Base-by-base conservation (phyloP, 2,797 vertebrate genomes). In the Taenioides sp. region DNA sequence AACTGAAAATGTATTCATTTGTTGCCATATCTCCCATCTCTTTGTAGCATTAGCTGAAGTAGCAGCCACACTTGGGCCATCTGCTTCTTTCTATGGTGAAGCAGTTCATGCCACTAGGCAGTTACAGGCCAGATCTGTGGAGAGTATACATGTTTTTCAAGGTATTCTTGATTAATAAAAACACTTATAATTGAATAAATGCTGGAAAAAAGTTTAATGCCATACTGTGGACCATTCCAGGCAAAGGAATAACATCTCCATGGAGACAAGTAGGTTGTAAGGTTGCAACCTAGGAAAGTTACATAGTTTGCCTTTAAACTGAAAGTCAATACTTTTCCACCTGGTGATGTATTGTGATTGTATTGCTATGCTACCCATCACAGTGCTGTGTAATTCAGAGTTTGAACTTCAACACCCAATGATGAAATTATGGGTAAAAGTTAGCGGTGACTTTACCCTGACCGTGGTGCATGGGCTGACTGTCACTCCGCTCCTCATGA, bases 401-500 rank as follows among this genome's bases (percentile, higher is more conserved):
- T 7, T 43, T 65, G 37, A 63, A 23, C 34, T 43, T 43, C 22
- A 65, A 27, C 40, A 49, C n/a, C 7, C 22, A 25, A 14, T 66
- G 65, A 66, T 52, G 65, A 54, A 52, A 52, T 54, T 1, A 66
- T 18, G 25, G 61, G 65, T 25, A 43, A 23, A 52, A 74, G 67
- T 54, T 58, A 20, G 18, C 37, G 9, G 20, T 57, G 49, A 81
- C 37, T 37, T 65, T 28, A 70, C 52, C 17, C 23, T 68, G 10
- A 81, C 74, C 34, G 28, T 20, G 1, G 14, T 55, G 76, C 71
- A 68, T 72, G 34, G 65, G 43, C 69, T 64, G 67, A 76, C 59
- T 67, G 69, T 16, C 49, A 10, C 47, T 25, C 23, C 18, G 67
- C 67, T 47, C 65, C 65, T 76, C 47, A 23, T 49, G n/a, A 40